Evolutionary conservation across 2,113 vertebrate species (phyloP), one percentile per base, ranked within the genome.

Genomic region (Paedocypris sp.): DNA sequence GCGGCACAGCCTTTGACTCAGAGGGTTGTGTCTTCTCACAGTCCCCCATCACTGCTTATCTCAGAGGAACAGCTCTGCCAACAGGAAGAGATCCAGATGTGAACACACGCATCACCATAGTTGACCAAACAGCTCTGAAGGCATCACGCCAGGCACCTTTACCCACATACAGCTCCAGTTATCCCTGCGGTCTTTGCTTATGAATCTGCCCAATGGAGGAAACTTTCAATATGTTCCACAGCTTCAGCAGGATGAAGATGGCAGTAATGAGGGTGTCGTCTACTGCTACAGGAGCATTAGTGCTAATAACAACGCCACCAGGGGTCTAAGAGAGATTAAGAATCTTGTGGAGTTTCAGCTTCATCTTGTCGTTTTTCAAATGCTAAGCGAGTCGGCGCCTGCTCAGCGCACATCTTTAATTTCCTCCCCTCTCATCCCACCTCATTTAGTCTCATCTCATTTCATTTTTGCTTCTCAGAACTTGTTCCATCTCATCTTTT

Each of bases 21-120:
- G 28, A 9, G 16, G 29, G 16, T 12, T 33, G 42, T 7, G 19
- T 29, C 12, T 29, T 18, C 13, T 59, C 41, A 48, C 28, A 42
- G 46, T 68, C 46, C 63, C 28, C 26, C 46, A 26, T 26, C 46
- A 49, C 36, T 42, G 64, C 64, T 73, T 70, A 73, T 73, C 68
- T 62, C 47, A 23, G 23, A 62, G 65, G 57, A 70, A 42, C 72
- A 73, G 72, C 48, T 38, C 35, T 62, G 68, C 72, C 58, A 66
- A 62, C 28, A 71, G 65, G 46, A 53, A 57, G 53, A 52, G 41
- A 47, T 46, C 38, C 22, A 23, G 54, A 42, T 18, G n/a, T 39
- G 13, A 35, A 59, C 59, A 25, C 47, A 64, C 41, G 26, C 6
- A 10, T 13, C 47, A 29, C 23, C 46, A 38, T 29, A 60, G 25